Base-by-base conservation (phyloP, 2,797 vertebrate genomes). In the Cygnus olor region DNA sequence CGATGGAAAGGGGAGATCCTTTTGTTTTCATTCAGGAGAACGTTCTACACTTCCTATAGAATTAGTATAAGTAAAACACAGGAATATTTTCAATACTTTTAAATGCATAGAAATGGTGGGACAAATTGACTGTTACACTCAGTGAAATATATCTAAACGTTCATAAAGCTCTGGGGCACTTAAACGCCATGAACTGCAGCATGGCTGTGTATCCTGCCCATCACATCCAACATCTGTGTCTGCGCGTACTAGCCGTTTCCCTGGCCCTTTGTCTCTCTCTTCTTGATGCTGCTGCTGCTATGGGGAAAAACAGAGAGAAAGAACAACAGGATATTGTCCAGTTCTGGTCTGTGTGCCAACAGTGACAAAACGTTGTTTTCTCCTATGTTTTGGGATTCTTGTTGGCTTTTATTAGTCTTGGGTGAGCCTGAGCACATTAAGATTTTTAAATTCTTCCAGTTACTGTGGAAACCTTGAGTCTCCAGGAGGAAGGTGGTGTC, bases 241-340 rank as follows among this genome's bases (percentile, higher is more conserved):
- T 84, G 83, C 14, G 86, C 1, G 93, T 95, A 90, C 95, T 95
- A 94, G 85, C 90, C 91, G 44, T 91, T 94, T 76, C 94, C 93
- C 94, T 74, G 95, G 86, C 94, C 96, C 96, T 95, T 97, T 97
- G 96, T 96, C 54, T 92, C 76, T 38, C 82, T 85, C 20, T 73
- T 63, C 83, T 79, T 36, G 5, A 69, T 72, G 85, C 63, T 93
- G 38, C 82, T 86, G 96, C 93, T 95, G 93, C 94, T 81, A 34
- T 90, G 91, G 91, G 85, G 91, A 95, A 96, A 94, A 96, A 96
- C 61, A 95, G 58, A 91, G 82, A 32, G 90, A 88, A 85, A 91
- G 94, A 97, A 97, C 96, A 97, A 97, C 95, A 95, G 96, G 93
- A 96, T 94, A 97, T 95, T 97, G 96, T 97, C 94, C 66, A 9